phyloP scores from a whole-genome alignment of 1,140 invertebrate genomes.

The Pachypeltis micranthus region DNA sequence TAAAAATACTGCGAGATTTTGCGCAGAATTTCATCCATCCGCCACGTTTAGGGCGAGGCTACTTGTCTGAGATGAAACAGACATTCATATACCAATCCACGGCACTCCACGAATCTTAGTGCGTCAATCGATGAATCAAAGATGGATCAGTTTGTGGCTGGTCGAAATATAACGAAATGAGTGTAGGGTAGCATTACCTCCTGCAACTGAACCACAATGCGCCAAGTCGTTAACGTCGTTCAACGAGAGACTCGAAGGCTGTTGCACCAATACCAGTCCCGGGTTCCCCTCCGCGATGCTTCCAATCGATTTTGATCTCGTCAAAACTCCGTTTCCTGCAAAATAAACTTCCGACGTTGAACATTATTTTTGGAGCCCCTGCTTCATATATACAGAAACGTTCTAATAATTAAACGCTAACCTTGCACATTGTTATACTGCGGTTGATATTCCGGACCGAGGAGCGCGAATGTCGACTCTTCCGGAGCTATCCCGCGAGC shows the following conservation, averaged over 20 bases:
- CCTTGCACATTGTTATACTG: slow-evolving; percentile 24
- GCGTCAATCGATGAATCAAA: no score
- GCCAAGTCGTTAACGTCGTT: slow-evolving; percentile 38
- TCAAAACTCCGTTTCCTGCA: slow-evolving; percentile 27
- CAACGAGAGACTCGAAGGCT: slow-evolving; percentile 56
- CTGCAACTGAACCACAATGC: background rate
- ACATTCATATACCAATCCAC: no score
- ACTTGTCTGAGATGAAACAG: no score
- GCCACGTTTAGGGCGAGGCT: no score
- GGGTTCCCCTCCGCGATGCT: slow-evolving; percentile 43
- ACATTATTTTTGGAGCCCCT: background rate
- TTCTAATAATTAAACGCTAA: slow-evolving; percentile 12
- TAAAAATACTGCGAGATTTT: no score
- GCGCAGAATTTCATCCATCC: no score
- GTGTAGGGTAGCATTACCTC: no score
- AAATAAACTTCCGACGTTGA: no score
- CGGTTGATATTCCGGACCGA: slow-evolving; percentile 45
- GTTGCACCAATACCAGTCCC: slow-evolving; percentile 39
- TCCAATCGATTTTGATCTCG: slow-evolving; percentile 56
- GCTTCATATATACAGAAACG: no score
- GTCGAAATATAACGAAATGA: no score
- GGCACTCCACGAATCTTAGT: no score
- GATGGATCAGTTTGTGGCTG: no score
- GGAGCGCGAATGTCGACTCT: slow-evolving; percentile 62
- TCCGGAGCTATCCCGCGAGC: slow-evolving; percentile 65